Evolutionary conservation across 2,113 vertebrate species (phyloP).

Genomic region (Esox niger): DNA sequence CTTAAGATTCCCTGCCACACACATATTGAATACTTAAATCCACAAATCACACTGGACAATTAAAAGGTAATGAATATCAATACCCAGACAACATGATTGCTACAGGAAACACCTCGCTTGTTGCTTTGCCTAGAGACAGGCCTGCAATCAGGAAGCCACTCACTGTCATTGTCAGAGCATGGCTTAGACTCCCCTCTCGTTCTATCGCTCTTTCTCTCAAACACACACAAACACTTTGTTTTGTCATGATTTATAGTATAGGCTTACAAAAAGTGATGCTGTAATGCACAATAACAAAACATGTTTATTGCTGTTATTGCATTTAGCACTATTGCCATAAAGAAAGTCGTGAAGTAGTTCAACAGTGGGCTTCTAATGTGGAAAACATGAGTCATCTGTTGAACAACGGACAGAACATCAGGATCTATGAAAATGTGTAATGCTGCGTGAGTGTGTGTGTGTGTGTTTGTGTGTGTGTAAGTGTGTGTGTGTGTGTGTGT

Average conservation of each 20-base stretch:
- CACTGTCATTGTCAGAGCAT: too few relatives aligned
- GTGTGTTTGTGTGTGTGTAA: background rate
- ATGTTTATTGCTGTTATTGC: conserved; percentile 32
- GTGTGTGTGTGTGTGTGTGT: background rate
- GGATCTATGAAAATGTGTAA: conserved; percentile 5
- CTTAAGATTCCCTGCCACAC: too few relatives aligned
- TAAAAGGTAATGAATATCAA: too few relatives aligned
- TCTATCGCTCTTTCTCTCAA: too few relatives aligned
- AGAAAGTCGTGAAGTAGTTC: conserved; percentile 23
- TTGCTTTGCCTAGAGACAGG: too few relatives aligned
- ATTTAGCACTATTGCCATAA: conserved; percentile 31
- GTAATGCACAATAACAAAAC: conserved; percentile 24
- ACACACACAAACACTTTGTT: too few relatives aligned
- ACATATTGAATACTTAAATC: too few relatives aligned
- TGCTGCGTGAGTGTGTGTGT: background rate
- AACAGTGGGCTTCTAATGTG: conserved; percentile 35
- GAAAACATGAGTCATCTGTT: conserved; percentile 50
- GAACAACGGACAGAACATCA: conserved; percentile 17
- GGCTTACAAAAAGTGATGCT: conserved; percentile 16
- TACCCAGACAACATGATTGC: too few relatives aligned
- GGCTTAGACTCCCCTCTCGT: too few relatives aligned
- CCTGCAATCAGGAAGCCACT: too few relatives aligned
- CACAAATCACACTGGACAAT: too few relatives aligned
- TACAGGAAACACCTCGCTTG: too few relatives aligned
- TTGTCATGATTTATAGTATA: background rate